Conservation (phyloP, 2,113 vertebrate species). For the Leuciscus idus region DNA sequence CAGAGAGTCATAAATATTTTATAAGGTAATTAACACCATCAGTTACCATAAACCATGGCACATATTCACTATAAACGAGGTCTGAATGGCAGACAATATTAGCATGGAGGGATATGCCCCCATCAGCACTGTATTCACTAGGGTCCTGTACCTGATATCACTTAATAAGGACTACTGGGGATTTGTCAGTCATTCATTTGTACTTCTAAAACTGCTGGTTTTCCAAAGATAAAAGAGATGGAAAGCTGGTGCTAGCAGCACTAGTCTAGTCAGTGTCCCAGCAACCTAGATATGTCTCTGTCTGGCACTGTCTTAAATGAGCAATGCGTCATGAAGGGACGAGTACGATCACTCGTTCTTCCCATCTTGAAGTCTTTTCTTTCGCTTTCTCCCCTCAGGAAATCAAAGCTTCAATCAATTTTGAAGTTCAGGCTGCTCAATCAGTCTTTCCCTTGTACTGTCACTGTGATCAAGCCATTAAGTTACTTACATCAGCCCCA, state of each 20-base stretch:
- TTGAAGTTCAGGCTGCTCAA: neutral
- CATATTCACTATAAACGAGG: conserved; percentile 4
- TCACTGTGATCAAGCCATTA: neutral
- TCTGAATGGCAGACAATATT: conserved; percentile 23
- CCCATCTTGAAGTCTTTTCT: neutral
- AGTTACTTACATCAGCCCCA: neutral
- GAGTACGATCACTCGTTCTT: neutral
- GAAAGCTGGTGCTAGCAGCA: neutral
- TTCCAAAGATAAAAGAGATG: neutral
- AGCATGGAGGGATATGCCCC: neutral
- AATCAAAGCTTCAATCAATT: conserved; percentile 18
- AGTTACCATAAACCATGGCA: neutral
- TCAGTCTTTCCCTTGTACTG: conserved; percentile 19
- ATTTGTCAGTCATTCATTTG: neutral
- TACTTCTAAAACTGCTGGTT: conserved; percentile 13
- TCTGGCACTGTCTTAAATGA: conserved; percentile 17
- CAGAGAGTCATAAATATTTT: neutral
- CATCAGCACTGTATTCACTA: neutral
- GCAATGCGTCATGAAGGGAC: neutral
- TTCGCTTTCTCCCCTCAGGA: neutral
- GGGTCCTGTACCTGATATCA: neutral
- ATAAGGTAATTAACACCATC: neutral
- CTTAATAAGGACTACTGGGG: neutral
- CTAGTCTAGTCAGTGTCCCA: neutral
- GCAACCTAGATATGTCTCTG: neutral